Evolutionary conservation across 2,797 vertebrate species (phyloP).

Genomic region (Esox masquinongy): DNA sequence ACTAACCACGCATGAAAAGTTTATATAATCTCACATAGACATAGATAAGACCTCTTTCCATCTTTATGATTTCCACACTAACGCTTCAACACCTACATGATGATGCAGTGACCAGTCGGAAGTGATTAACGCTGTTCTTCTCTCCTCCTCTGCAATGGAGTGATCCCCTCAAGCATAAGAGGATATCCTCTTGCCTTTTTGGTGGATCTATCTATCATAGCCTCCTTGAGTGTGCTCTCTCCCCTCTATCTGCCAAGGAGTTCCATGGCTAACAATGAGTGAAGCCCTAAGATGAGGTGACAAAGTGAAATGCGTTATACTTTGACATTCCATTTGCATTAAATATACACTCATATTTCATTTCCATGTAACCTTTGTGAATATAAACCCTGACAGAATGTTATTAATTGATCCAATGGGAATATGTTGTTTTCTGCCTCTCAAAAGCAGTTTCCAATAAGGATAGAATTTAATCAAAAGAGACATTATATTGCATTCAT

Average conservation of each 20-base stretch:
- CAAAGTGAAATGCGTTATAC: not conserved
- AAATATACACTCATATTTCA: not conserved
- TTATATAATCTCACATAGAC: too few relatives aligned
- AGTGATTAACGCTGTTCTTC: conserved; percentile 26
- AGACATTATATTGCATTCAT: too few relatives aligned
- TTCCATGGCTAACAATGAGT: not conserved
- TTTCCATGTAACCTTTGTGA: not conserved
- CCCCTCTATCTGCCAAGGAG: not conserved
- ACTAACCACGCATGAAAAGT: too few relatives aligned
- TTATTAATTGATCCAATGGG: not conserved
- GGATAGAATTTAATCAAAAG: not conserved
- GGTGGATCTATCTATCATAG: not conserved
- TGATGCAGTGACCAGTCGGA: conserved; percentile 9
- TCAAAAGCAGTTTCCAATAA: not conserved
- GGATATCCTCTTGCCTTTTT: not conserved
- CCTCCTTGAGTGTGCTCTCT: not conserved
- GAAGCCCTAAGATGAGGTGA: not conserved
- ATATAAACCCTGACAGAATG: not conserved
- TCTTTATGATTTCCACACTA: conserved; percentile 1
- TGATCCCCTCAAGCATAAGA: conserved; percentile 7
- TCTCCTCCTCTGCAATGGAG: conserved; percentile 10
- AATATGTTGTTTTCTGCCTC: not conserved
- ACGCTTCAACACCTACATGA: not conserved
- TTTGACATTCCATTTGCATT: not conserved
- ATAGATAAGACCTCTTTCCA: too few relatives aligned